phyloP scores from a whole-genome alignment of 2,113 vertebrate genomes.

The Chlorodrepanis virens region DNA sequence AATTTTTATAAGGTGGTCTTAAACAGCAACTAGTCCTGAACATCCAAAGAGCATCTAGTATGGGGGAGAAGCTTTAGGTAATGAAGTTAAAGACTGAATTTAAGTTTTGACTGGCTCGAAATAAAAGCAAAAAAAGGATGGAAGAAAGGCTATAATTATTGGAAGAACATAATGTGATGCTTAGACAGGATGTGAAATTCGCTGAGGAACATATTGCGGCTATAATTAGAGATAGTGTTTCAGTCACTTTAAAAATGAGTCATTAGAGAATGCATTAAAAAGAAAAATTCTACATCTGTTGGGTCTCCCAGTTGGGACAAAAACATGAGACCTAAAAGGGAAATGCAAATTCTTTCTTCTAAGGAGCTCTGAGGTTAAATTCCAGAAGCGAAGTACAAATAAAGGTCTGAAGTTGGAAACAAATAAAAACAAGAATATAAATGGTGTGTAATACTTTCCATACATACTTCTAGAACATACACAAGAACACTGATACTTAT shows the following conservation, averaged over 20 bases:
- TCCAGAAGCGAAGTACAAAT: background rate
- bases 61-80: background rate
- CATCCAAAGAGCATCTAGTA: background rate
- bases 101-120: constrained; percentile 56
- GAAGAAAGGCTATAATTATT: constrained; percentile 66
- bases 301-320: constrained; percentile 53
- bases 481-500: background rate
- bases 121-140: constrained; percentile 37
- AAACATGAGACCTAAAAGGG: constrained; percentile 13
- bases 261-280: constrained; percentile 70
- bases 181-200: constrained; percentile 66
- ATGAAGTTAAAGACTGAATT: constrained; percentile 31
- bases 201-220: constrained; percentile 62
- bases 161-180: constrained; percentile 67
- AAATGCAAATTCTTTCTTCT: constrained; percentile 29
- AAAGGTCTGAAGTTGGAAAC: background rate
- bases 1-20: background rate
- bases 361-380: constrained; percentile 22
- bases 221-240: constrained; percentile 71
- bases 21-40: background rate
- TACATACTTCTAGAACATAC: background rate
- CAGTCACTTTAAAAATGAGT: constrained; percentile 69
- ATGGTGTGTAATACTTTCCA: background rate
- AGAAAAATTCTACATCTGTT: constrained; percentile 67
- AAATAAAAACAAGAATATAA: background rate